These are phyloP conservation scores for Otolemur garnettii DNA, from an alignment of 2,113 vertebrate genomes.

Conservation along the genomic window DNA sequence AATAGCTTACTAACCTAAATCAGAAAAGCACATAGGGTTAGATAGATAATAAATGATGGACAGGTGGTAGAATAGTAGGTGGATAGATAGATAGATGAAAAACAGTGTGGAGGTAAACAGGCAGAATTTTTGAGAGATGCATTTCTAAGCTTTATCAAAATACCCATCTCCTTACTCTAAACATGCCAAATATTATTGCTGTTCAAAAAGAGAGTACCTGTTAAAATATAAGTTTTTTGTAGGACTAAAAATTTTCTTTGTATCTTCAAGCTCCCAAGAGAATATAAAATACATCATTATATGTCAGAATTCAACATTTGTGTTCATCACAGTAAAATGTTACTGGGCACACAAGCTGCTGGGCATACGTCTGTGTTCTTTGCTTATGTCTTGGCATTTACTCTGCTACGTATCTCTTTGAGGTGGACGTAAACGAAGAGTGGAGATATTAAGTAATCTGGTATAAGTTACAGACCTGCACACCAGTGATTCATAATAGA, in stretches of 20 bases:
- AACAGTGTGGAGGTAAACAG: background rate
- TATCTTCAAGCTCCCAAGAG: background rate
- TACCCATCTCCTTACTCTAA: background rate
- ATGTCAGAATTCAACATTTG: background rate
- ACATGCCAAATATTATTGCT: background rate
- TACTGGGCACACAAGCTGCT: fast-evolving
- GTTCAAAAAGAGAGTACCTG: background rate
- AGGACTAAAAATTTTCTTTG: background rate
- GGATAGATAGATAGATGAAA: background rate
- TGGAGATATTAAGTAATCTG: background rate
- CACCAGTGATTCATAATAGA: background rate
- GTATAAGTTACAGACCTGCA: background rate
- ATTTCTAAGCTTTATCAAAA: conserved; percentile 40
- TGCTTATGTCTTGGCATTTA: background rate
- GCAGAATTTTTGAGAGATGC: background rate
- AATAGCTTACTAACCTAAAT: background rate
- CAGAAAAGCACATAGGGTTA: background rate
- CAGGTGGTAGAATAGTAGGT: background rate
- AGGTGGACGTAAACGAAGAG: background rate
- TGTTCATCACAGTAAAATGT: background rate
- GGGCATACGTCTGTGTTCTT: fast-evolving
- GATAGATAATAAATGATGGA: background rate
- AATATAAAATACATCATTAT: background rate
- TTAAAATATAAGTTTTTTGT: background rate
- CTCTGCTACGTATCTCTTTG: background rate